Conservation (phyloP, 1,140 invertebrate species). For the Zaprionus capensis region DNA sequence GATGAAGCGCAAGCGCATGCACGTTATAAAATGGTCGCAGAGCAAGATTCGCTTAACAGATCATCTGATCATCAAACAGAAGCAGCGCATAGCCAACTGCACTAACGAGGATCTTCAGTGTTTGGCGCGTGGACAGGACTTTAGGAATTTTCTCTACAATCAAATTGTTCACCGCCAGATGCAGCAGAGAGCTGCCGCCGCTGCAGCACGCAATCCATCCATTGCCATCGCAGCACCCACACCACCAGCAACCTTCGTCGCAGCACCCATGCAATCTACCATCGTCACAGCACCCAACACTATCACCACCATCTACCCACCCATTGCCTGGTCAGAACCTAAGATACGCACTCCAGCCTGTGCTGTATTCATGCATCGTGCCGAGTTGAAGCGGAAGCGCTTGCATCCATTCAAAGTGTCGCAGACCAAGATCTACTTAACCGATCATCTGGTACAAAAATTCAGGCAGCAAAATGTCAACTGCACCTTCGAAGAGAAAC, state of each 20-base stretch:
- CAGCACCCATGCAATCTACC: too few species aligned
- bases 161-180: constrained; percentile 52
- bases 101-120: constrained; percentile 63
- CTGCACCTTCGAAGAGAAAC: constrained; percentile 53
- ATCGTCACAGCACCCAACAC: too few species aligned
- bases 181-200: background rate
- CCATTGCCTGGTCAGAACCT: too few species aligned
- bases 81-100: constrained; percentile 46
- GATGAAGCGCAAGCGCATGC: constrained; percentile 50
- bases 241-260: too few species aligned
- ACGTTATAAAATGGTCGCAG: constrained; percentile 39
- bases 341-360: too few species aligned
- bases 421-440: constrained; percentile 59
- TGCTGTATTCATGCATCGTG: constrained; percentile 62
- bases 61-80: constrained; percentile 52
- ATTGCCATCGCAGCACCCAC: too few species aligned
- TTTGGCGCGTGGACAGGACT: constrained; percentile 51
- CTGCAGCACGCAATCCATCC: too few species aligned
- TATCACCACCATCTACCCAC: too few species aligned
- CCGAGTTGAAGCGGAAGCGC: constrained; percentile 46
- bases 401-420: constrained; percentile 41
- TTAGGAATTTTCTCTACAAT: constrained; percentile 51
- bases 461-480: constrained; percentile 36
- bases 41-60: constrained; percentile 62
- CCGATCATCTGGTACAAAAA: constrained; percentile 52